Conservation (phyloP, 2,113 vertebrate species). For the Myotis brandtii region DNA sequence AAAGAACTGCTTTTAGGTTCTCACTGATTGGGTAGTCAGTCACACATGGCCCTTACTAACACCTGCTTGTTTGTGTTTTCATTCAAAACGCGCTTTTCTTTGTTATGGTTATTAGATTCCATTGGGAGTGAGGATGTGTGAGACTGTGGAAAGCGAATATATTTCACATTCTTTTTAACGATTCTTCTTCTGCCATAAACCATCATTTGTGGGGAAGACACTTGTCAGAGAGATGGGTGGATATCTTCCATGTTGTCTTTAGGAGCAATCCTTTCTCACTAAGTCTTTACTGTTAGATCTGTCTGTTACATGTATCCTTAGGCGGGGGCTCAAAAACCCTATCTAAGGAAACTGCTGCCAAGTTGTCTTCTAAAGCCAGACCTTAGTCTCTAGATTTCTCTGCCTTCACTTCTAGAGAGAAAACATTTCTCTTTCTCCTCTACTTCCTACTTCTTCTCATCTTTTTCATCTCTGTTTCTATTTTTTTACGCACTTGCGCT, state of each 20-base stretch:
- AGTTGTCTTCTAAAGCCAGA: background rate
- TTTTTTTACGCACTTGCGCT: background rate
- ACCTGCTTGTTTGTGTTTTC: constrained; percentile 28
- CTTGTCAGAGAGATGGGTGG: background rate
- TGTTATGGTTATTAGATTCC: background rate
- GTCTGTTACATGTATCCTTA: background rate
- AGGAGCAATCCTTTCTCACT: background rate
- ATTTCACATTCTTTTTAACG: background rate
- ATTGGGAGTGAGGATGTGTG: background rate
- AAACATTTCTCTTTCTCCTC: constrained; percentile 12
- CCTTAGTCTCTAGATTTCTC: constrained; percentile 21
- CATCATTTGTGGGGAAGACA: background rate
- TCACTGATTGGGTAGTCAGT: background rate
- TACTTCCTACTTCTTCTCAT: background rate
- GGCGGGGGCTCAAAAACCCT: background rate
- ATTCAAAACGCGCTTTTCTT: constrained; percentile 35
- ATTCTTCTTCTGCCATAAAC: background rate
- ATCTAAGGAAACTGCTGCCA: background rate
- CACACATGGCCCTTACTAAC: background rate
- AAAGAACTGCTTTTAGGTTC: background rate
- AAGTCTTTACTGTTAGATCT: background rate
- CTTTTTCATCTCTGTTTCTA: background rate
- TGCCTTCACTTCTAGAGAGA: constrained; percentile 39
- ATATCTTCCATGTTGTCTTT: background rate
- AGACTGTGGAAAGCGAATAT: background rate